Percentiles rank a stretch among this genome's conserved stretches.
These are phyloP conservation scores for Phoenoteleia sp. DNA, from an alignment of 2,888 invertebrate genomes.

Conservation along the genomic window DNA sequence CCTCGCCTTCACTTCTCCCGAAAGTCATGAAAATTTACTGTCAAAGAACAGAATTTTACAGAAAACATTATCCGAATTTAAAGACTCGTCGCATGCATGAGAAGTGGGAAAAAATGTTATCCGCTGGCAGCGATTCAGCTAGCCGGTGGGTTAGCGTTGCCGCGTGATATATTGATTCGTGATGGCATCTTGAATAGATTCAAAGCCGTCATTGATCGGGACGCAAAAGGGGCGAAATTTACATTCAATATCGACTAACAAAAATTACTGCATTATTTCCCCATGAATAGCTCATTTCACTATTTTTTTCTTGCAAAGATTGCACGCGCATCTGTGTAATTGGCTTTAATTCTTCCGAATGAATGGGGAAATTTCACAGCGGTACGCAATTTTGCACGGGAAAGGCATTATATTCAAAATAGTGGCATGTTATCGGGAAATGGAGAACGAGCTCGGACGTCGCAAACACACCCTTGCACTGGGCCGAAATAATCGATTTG, in stretches of 20 bases:
- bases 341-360: neutral
- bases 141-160: constrained; percentile 10
- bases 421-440: constrained; percentile 3
- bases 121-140: constrained; percentile 22
- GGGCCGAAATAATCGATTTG: neutral
- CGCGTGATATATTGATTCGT: constrained; percentile 35
- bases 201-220: constrained; percentile 47
- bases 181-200: constrained; percentile 50
- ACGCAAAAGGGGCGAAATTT: constrained; percentile 30
- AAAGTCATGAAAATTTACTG: too few relatives aligned
- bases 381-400: neutral
- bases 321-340: neutral
- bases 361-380: neutral
- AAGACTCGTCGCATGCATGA: neutral
- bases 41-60: too few relatives aligned
- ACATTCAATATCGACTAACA: constrained; percentile 23
- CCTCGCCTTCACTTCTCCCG: too few relatives aligned
- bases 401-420: constrained; percentile 4
- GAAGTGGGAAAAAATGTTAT: neutral
- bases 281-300: constrained; percentile 2
- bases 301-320: neutral
- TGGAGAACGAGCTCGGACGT: neutral
- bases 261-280: constrained; percentile 28
- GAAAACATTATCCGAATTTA: neutral
- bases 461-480: neutral